Evolutionary conservation across 2,888 invertebrate genomes (phyloP), one percentile per base, ranked within the genome.

Genomic region (Brachypterus glaber): DNA sequence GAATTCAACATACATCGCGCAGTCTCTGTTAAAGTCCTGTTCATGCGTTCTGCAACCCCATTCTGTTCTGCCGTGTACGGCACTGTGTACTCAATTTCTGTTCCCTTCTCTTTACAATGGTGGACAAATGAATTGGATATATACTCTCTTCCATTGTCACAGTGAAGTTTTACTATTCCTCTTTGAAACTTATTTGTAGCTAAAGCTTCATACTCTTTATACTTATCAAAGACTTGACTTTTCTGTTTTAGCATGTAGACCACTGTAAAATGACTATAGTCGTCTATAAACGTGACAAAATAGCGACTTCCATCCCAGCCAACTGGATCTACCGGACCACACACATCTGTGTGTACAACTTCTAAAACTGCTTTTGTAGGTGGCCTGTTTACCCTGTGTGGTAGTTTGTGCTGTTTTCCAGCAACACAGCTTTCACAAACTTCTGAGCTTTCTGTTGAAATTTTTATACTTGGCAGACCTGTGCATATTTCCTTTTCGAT

Each of bases 401-500:
- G 35, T 13, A 12, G 14, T 13, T 16, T 14, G 21, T 44, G 39
- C 58, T 58, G 30, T 24, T 41, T 39, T 12, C 57, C 57, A 40
- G 52, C 44, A 39, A 59, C 52, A 48, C 57, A 60, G 12, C 55
- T 45, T 33, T 57, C 58, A 48, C 59, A 62, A 37, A n/a, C n/a
- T n/a, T n/a, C n/a, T n/a, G n/a, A n/a, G 57, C 41, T 18, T 53
- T 8, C 1, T 1, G 8, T 13, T 9, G n/a, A 2, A 1, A 2
- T 5, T 30, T 17, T 15, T 32, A 30, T 14, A 31, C 7, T 4
- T 33, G 14, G 12, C 2, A 1, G 3, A 13, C 14, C 7, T 32
- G 18, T 9, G 35, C 45, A 13, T 40, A 2, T n/a, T 5, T 30
- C 33, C 18, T 30, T 33, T 8, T 40, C 33, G 13, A 39, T 4